Evolutionary conservation across 2,797 vertebrate genomes (phyloP).

Genomic region (Merluccius polli): DNA sequence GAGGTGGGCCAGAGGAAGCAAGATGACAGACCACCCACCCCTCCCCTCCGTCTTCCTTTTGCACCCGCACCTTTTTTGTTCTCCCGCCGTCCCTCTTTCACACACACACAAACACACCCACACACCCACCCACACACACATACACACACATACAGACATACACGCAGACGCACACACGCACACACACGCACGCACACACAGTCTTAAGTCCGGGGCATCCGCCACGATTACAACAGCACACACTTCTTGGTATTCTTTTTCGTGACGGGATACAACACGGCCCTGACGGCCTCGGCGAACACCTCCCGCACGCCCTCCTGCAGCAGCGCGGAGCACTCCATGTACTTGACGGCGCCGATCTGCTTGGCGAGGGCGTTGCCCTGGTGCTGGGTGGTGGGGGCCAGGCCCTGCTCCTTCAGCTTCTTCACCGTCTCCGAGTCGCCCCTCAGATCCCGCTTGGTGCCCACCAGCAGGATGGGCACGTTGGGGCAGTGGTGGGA

Average conservation of each 20-base stretch:
- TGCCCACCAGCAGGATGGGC: constrained; percentile 89
- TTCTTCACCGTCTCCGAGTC: constrained; percentile 88
- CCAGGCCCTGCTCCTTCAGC: constrained; percentile 89
- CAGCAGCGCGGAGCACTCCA: constrained; percentile 89
- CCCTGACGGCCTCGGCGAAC: constrained; percentile 87
- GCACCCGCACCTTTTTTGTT: neutral
- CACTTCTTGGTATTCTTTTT: constrained; percentile 91
- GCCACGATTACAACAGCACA: constrained; percentile 80
- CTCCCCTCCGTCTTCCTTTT: constrained; percentile 18
- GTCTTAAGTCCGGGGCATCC: neutral
- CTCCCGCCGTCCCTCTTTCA: neutral
- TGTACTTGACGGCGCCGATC: constrained; percentile 90
- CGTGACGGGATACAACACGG: constrained; percentile 85
- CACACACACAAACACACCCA: no score
- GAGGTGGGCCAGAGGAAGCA: constrained; percentile 37
- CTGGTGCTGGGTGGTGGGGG: constrained; percentile 86
- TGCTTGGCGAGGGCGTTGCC: constrained; percentile 86
- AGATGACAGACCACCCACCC: constrained; percentile 45
- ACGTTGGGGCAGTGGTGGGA: constrained; percentile 91
- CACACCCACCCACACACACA: no score
- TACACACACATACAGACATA: no score
- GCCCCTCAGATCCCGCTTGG: constrained; percentile 86
- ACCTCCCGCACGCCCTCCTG: constrained; percentile 90
- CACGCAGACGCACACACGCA: no score
- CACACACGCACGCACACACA: neutral